These are phyloP conservation scores for Syngnathus typhle DNA, from an alignment of 2,113 vertebrate species.

Conservation along the genomic window DNA sequence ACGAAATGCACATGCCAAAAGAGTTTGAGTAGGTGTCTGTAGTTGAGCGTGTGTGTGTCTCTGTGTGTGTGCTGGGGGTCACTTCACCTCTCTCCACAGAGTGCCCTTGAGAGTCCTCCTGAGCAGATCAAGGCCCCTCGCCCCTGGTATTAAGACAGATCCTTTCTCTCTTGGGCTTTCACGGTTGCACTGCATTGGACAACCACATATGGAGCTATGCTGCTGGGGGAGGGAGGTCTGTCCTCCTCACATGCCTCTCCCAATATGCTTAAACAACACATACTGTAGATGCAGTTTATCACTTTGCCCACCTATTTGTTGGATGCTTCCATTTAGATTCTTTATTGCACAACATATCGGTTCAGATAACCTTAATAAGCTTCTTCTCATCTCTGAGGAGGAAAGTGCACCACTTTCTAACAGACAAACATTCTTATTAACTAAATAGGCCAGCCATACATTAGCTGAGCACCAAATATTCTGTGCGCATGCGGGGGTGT, in stretches of 20 bases:
- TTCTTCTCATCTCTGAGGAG: neutral
- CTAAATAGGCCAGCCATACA: neutral
- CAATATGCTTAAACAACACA: slow-evolving; percentile 12
- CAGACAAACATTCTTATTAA: neutral
- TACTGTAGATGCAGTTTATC: neutral
- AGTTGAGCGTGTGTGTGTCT: neutral
- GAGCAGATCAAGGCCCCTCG: slow-evolving; percentile 53
- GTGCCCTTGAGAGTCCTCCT: slow-evolving; percentile 60
- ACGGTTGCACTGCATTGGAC: slow-evolving; percentile 49
- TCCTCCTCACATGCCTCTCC: neutral
- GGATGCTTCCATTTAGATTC: neutral
- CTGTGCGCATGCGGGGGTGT: too few species aligned
- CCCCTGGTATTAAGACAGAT: slow-evolving; percentile 50
- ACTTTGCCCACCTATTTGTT: neutral
- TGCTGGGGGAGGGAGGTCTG: slow-evolving; percentile 11
- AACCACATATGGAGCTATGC: slow-evolving; percentile 47
- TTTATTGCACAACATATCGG: neutral
- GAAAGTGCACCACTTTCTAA: neutral
- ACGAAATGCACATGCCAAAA: neutral
- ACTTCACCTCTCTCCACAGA: slow-evolving; percentile 16
- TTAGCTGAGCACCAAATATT: neutral
- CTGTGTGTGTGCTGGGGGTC: neutral
- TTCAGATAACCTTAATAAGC: neutral
- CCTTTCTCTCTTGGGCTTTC: slow-evolving; percentile 45
- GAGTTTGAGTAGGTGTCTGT: slow-evolving; percentile 5